These are phyloP conservation scores for Gouania willdenowi DNA, from an alignment of 2,797 vertebrate genomes.

Conservation along the genomic window DNA sequence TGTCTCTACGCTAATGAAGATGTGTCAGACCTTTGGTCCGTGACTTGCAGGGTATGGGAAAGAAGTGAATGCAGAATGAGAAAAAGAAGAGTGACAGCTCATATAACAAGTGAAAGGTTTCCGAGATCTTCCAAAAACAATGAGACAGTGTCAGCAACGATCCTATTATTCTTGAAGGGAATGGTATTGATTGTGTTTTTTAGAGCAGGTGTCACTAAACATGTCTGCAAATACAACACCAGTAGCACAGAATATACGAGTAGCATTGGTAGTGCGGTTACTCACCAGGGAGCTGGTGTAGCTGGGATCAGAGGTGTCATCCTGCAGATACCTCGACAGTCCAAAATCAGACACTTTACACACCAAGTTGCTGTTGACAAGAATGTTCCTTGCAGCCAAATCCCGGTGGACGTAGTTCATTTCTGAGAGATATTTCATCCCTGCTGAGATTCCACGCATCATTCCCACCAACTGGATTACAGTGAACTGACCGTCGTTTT, in stretches of 20 bases:
- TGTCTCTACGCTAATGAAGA: slow-evolving; percentile 74
- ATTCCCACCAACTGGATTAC: slow-evolving; percentile 98
- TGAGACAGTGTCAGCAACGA: slow-evolving; percentile 22
- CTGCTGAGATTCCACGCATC: slow-evolving; percentile 93
- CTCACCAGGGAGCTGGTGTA: slow-evolving; percentile 97
- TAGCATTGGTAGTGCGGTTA: too few relatives aligned
- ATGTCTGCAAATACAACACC: too few relatives aligned
- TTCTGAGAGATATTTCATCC: slow-evolving; percentile 97
- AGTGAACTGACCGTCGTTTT: slow-evolving; percentile 97
- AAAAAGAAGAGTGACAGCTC: slow-evolving; percentile 39
- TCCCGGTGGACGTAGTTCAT: slow-evolving; percentile 98
- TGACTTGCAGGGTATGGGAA: slow-evolving; percentile 45
- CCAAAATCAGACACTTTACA: slow-evolving; percentile 98
- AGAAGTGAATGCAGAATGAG: slow-evolving; percentile 24
- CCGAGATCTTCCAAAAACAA: slow-evolving; percentile 35
- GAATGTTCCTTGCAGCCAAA: slow-evolving; percentile 94
- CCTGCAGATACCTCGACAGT: slow-evolving; percentile 94
- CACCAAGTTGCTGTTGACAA: slow-evolving; percentile 98
- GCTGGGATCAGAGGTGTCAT: slow-evolving; percentile 94
- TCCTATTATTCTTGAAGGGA: slow-evolving; percentile 12
- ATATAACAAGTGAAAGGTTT: slow-evolving; percentile 53
- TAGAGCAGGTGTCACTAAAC: not conserved
- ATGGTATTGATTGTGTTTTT: slow-evolving; percentile 9
- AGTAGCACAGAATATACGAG: too few relatives aligned
- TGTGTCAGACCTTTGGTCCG: slow-evolving; percentile 63